Evolutionary conservation across 2,113 vertebrate species (phyloP).

Genomic region (Mesocricetus auratus): DNA sequence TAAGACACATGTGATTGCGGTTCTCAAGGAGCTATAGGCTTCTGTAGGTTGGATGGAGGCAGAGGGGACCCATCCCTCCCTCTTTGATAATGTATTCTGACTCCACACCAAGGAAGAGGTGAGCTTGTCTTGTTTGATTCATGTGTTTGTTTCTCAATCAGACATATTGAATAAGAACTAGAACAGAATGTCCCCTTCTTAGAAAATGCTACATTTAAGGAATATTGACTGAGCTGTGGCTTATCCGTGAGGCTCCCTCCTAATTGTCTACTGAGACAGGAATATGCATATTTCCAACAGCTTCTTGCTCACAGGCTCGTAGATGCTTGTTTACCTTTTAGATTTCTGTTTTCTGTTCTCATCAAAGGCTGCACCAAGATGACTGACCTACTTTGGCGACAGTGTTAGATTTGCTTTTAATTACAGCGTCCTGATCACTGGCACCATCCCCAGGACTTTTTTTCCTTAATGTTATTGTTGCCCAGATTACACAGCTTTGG

Average conservation of each 20-base stretch:
- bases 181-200: neutral
- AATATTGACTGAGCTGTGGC: neutral
- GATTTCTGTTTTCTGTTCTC: constrained; percentile 70
- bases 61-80: neutral
- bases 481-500: constrained; percentile 81
- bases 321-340: constrained; percentile 65
- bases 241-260: neutral
- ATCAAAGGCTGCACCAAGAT: constrained; percentile 76
- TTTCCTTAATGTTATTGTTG: constrained; percentile 83
- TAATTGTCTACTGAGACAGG: constrained; percentile 44
- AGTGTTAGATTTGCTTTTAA: constrained; percentile 87
- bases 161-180: neutral
- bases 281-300: neutral
- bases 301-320: constrained; percentile 52
- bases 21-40: neutral
- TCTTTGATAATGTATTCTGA: neutral
- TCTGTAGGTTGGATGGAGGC: neutral
- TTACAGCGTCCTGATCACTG: constrained; percentile 85
- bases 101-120: neutral
- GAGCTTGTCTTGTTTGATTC: neutral
- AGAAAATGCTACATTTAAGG: neutral
- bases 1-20: neutral
- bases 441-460: constrained; percentile 77
- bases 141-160: constrained; percentile 17
- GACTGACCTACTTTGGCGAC: constrained; percentile 85